These are phyloP conservation scores for Agriopis leucophaearia DNA, from an alignment of 2,888 invertebrate genomes.

Conservation along the genomic window DNA sequence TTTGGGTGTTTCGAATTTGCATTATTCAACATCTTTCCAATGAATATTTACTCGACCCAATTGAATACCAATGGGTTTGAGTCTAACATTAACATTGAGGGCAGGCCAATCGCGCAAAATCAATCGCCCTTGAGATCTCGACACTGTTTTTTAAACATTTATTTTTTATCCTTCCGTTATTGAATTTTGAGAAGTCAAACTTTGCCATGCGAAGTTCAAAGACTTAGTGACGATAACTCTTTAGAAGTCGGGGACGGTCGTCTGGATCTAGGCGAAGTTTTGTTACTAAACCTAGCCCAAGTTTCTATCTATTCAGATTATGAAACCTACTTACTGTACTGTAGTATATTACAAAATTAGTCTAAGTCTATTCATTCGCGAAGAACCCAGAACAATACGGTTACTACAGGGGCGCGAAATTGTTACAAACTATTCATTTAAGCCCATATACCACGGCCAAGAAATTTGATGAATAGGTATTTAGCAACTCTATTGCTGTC, in stretches of 20 bases:
- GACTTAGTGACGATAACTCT: conserved; percentile 20
- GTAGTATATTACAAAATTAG: too few relatives aligned
- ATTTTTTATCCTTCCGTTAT: conserved; percentile 31
- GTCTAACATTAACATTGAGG: conserved; percentile 50
- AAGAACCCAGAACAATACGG: too few relatives aligned
- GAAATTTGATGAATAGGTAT: too few relatives aligned
- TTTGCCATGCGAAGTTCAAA: conserved; percentile 23
- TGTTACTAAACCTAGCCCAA: neutral
- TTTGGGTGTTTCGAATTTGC: conserved; percentile 61
- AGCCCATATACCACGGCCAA: too few relatives aligned
- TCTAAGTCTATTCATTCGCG: too few relatives aligned
- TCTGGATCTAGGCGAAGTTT: conserved; percentile 9
- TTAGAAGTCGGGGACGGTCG: conserved; percentile 5
- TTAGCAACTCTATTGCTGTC: too few relatives aligned
- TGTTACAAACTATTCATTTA: too few relatives aligned
- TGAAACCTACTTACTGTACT: neutral
- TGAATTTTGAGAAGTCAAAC: conserved; percentile 23
- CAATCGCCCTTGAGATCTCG: conserved; percentile 46
- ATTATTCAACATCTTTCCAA: conserved; percentile 63
- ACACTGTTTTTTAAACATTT: conserved; percentile 36
- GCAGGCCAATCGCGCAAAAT: conserved; percentile 47
- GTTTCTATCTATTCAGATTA: neutral
- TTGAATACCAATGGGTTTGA: conserved; percentile 62
- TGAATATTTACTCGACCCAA: conserved; percentile 64
- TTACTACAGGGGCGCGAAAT: too few relatives aligned